phyloP scores from a whole-genome alignment of 2,797 vertebrate species.

The Schizothorax lantsangensis region DNA sequence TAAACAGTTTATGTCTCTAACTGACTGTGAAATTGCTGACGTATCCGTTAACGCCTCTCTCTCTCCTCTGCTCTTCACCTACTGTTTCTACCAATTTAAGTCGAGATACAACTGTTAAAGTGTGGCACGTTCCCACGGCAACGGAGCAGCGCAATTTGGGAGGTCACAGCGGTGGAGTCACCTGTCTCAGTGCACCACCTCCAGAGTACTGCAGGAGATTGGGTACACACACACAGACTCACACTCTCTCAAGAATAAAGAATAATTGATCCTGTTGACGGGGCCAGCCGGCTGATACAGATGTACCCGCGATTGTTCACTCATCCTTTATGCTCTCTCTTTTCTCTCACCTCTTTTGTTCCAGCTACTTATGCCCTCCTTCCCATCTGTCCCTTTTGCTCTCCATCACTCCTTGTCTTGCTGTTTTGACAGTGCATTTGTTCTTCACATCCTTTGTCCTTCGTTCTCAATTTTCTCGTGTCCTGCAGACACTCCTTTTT shows the following conservation, averaged over 20 bases:
- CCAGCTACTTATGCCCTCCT: constrained; percentile 27
- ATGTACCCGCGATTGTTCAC: constrained; percentile 53
- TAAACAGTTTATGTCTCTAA: not conserved
- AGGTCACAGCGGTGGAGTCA: constrained; percentile 82
- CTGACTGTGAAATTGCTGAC: constrained; percentile 44
- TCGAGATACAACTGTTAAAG: constrained; percentile 84
- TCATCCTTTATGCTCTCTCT: constrained; percentile 34
- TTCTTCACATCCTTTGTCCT: constrained; percentile 29
- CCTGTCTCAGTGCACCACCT: constrained; percentile 78
- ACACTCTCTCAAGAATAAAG: constrained; percentile 40
- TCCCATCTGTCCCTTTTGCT: constrained; percentile 54
- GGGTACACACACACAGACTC: constrained; percentile 64
- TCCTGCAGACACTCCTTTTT: not conserved
- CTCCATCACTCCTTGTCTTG: constrained; percentile 36
- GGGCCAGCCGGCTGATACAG: constrained; percentile 29
- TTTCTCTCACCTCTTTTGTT: constrained; percentile 37
- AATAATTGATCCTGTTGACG: constrained; percentile 27
- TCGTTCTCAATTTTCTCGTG: constrained; percentile 10
- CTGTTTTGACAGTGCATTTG: constrained; percentile 32
- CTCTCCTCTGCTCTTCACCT: constrained; percentile 35
- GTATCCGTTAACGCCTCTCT: constrained; percentile 4
- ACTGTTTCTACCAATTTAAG: constrained; percentile 61
- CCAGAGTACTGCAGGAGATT: constrained; percentile 79
- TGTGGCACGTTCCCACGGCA: constrained; percentile 85
- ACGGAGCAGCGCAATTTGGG: constrained; percentile 83